Evolutionary conservation across 1,140 invertebrate genomes (phyloP).

Genomic region (Cotesia vestalis): DNA sequence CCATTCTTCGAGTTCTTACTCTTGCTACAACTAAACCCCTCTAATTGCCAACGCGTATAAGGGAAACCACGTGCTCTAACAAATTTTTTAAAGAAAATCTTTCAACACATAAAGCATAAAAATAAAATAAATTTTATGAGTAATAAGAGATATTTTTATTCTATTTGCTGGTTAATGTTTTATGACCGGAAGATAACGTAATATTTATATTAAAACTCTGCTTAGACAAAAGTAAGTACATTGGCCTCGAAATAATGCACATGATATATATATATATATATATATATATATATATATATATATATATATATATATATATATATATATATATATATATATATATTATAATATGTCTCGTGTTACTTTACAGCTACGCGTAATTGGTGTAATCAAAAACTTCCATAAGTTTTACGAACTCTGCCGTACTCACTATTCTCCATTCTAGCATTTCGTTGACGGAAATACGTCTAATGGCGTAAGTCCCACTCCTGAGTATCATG

Average conservation of each 20-base stretch:
- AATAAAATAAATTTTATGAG: neutral
- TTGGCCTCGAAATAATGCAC: constrained; percentile 24
- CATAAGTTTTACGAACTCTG: too few species aligned
- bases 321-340: too few species aligned
- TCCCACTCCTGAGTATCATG: too few species aligned
- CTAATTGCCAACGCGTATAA: too few species aligned
- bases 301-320: too few species aligned
- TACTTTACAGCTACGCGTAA: constrained; percentile 42
- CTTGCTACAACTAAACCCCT: neutral
- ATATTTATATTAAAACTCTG: constrained; percentile 10
- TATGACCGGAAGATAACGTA: constrained; percentile 23
- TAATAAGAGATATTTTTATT: too few species aligned
- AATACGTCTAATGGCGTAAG: too few species aligned
- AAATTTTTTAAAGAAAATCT: neutral
- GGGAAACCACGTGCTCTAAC: too few species aligned
- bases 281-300: too few species aligned
- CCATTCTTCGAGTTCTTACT: neutral
- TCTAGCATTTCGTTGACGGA: too few species aligned
- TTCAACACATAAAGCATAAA: neutral
- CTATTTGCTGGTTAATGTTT: neutral
- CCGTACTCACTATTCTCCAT: too few species aligned
- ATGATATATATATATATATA: too few species aligned
- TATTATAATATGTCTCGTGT: constrained; percentile 11
- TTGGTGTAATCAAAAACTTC: constrained; percentile 35
- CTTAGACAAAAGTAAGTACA: constrained; percentile 16